Conservation (phyloP, 2,113 vertebrate species). For the Lutjanus erythropterus region DNA sequence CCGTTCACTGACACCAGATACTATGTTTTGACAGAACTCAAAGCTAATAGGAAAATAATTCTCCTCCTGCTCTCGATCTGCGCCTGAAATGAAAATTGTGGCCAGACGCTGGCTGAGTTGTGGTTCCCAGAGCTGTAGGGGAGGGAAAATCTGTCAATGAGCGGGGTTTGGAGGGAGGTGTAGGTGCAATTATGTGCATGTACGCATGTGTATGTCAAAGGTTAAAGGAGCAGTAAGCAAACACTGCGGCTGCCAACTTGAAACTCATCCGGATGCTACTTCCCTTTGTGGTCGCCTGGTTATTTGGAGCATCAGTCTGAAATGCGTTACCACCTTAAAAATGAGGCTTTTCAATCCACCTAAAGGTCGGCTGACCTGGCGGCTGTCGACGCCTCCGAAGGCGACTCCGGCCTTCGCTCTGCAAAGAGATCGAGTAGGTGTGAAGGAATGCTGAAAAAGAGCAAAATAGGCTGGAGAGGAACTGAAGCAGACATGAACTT, state of each 20-base stretch:
- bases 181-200: constrained; percentile 2
- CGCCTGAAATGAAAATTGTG: constrained; percentile 58
- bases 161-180: neutral
- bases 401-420: constrained; percentile 2
- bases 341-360: neutral
- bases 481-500: neutral
- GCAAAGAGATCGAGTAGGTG: constrained; percentile 56
- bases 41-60: constrained; percentile 71
- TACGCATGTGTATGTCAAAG: constrained; percentile 10
- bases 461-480: constrained; percentile 8
- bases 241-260: constrained; percentile 2
- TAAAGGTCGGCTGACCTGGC: constrained; percentile 6
- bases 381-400: neutral
- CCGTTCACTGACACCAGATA: constrained; percentile 61
- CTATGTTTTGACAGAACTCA: constrained; percentile 71
- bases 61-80: constrained; percentile 30
- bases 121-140: constrained; percentile 43
- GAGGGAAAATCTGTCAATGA: constrained; percentile 40
- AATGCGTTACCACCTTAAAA: constrained; percentile 11
- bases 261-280: neutral
- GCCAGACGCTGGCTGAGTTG: constrained; percentile 57
- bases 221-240: constrained; percentile 15
- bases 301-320: constrained; percentile 11
- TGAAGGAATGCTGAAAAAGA: constrained; percentile 69
- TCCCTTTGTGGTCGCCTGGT: neutral